Conservation (phyloP, 2,797 vertebrate genomes). For the Eulemur mongoz region DNA sequence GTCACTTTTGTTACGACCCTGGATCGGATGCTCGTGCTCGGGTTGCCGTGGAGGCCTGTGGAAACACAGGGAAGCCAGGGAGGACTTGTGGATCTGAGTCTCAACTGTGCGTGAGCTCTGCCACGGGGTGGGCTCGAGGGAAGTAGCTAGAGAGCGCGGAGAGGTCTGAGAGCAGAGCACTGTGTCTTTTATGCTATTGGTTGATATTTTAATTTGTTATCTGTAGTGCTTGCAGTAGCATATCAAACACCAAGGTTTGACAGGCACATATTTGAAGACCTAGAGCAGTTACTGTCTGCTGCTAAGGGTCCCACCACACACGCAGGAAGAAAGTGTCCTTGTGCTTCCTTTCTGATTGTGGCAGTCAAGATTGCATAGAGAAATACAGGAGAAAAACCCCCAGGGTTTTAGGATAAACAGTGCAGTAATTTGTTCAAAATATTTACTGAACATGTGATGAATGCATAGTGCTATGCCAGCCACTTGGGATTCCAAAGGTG, state of each 20-base stretch:
- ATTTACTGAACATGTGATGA: background rate
- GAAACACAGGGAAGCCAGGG: background rate
- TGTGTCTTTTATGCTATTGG: background rate
- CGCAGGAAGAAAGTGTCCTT: background rate
- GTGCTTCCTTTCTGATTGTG: background rate
- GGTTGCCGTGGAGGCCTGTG: background rate
- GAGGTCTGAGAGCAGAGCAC: background rate
- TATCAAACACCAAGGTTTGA: no score
- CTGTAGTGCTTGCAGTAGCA: background rate
- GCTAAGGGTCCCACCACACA: background rate
- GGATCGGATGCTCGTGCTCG: background rate
- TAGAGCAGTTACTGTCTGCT: background rate
- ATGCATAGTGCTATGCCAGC: background rate
- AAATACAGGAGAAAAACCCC: background rate
- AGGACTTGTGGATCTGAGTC: background rate
- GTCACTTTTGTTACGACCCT: background rate
- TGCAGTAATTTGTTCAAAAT: background rate
- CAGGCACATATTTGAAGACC: background rate
- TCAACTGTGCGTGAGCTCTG: background rate
- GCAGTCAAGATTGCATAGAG: background rate
- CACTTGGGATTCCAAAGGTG: background rate
- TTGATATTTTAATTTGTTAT: background rate
- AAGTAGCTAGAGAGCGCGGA: background rate
- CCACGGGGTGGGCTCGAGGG: background rate
- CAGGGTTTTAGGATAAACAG: background rate